Conservation (phyloP, 2,797 vertebrate genomes). For the Sebastes kiyomatsui region DNA sequence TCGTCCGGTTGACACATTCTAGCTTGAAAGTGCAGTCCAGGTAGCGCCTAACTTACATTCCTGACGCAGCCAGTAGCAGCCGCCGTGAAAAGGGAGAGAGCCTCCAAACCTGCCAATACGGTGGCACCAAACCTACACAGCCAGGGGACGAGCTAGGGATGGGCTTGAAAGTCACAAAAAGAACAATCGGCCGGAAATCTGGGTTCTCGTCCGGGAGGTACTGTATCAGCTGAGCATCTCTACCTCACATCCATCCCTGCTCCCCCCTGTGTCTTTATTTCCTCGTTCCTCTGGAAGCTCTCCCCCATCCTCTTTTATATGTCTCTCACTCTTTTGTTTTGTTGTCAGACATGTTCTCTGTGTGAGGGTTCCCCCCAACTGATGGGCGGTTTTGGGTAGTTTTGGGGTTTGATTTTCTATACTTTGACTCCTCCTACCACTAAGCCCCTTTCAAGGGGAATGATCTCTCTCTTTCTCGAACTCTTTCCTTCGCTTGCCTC, state of each 20-base stretch:
- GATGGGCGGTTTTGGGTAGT: constrained; percentile 19
- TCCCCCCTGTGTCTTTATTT: constrained; percentile 44
- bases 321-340: constrained; percentile 4
- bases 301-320: constrained; percentile 8
- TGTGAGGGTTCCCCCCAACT: constrained; percentile 22
- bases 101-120: constrained; percentile 55
- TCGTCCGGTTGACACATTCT: neutral
- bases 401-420: constrained; percentile 9
- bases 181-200: constrained; percentile 45
- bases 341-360: constrained; percentile 23
- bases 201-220: constrained; percentile 65
- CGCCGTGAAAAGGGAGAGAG: constrained; percentile 43
- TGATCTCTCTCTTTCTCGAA: constrained; percentile 38
- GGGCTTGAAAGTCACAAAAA: constrained; percentile 56
- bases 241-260: constrained; percentile 81
- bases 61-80: constrained; percentile 69
- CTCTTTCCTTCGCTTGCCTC: constrained; percentile 70
- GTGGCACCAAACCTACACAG: constrained; percentile 46
- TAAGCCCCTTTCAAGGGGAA: constrained; percentile 12
- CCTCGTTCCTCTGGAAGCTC: constrained; percentile 42
- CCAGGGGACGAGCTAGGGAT: constrained; percentile 56
- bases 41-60: constrained; percentile 20
- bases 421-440: constrained; percentile 28
- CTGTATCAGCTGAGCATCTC: constrained; percentile 79
- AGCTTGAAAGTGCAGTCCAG: neutral